Percentiles rank a stretch among this genome's conserved stretches.
Conservation (phyloP, 2,888 invertebrate species). For the Oxyscelio sp. region DNA sequence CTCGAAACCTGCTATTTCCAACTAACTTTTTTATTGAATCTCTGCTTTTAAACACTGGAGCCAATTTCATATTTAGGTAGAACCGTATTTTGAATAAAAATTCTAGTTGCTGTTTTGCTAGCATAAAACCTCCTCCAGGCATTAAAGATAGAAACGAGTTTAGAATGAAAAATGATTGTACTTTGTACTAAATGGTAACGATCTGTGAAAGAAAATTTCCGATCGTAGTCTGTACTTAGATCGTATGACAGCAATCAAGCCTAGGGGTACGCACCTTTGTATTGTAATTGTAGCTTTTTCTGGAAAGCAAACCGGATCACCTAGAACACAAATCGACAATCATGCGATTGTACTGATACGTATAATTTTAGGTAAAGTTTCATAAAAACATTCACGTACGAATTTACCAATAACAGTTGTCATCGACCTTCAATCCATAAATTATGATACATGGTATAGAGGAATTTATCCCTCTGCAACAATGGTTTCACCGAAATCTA, state of each 20-base stretch:
- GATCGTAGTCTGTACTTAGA: slow-evolving; percentile 81
- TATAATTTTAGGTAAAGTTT: no score
- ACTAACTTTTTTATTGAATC: no score
- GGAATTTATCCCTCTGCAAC: no score
- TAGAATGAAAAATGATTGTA: slow-evolving; percentile 31
- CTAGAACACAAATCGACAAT: slow-evolving; percentile 60
- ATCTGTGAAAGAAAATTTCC: slow-evolving; percentile 72
- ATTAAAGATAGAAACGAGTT: slow-evolving; percentile 25
- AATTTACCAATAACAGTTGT: no score
- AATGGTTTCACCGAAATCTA: no score
- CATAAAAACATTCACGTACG: no score
- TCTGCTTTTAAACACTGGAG: no score
- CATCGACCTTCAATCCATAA: no score
- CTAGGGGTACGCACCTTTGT: slow-evolving; percentile 82
- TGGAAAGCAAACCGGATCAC: slow-evolving; percentile 83
- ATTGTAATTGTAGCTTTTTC: slow-evolving; percentile 83
- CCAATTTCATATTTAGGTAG: no score
- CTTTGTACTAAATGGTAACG: slow-evolving; percentile 58
- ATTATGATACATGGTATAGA: no score
- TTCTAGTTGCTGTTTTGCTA: no score
- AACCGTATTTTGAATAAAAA: no score
- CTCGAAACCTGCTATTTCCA: neutral
- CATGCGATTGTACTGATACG: slow-evolving; percentile 50
- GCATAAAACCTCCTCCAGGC: neutral
- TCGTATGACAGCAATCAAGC: slow-evolving; percentile 79